Base-by-base conservation (phyloP, 2,113 vertebrate species). In the Neoarius graeffei region DNA sequence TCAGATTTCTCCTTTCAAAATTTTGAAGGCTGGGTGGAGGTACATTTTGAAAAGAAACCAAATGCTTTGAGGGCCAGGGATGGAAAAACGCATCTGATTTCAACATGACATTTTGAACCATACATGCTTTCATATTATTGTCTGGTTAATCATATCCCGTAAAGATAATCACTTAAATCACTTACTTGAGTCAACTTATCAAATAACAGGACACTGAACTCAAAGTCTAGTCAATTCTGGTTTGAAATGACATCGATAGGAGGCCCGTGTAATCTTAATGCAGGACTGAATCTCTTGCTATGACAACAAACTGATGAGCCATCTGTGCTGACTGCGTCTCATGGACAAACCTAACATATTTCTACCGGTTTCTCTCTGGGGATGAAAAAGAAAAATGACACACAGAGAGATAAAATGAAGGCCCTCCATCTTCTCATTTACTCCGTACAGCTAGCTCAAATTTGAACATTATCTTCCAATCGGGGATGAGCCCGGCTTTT, bases 261-360 rank as follows among this genome's bases (percentile, higher is more conserved):
- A 56, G 83, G 87, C 81, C 66, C 88, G 56, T 35, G 81, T 76
- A 83, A 88, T 25, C 77, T 87, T 42, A 64, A 56, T 67, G 81
- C 83, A 90, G 77, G 62, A 86, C 76, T 90, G 57, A 86, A 83
- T 87, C 85, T 60, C 80, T 81, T 25, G 76, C 87, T 84, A 88
- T 86, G 87, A 90, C 87, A 88, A 88, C 81, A 87, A 71, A 59
- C 66, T 85, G 87, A 89, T 87, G 89, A 90, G 81, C 86, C 87
- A 88, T 89, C 88, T 82, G 66, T 80, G 80, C 48, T 80, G 85
- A 90, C 67, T 84, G 71, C 88, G 57, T 81, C 83, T 88, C 87
- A 88, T 8, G 83, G 85, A 90, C 71, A 66, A 86, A 83, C 86
- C 85, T 81, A 86, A 60, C 89, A 86, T 88, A 88, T 88, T 86